phyloP scores from a whole-genome alignment of 2,113 vertebrate species.

The Suricata suricatta region DNA sequence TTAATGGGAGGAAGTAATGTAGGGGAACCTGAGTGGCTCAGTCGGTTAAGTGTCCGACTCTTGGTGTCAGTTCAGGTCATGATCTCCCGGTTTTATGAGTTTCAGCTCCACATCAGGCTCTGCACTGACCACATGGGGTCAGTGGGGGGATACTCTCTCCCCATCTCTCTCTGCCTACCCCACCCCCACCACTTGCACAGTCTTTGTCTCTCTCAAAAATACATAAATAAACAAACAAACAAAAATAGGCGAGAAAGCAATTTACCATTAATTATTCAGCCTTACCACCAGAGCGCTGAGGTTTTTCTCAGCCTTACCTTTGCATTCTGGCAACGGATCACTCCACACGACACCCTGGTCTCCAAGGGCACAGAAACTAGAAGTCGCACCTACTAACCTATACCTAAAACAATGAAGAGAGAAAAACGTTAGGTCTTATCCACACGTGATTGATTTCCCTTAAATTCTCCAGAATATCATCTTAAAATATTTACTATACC shows the following conservation, averaged over 20 bases:
- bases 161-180: too few relatives aligned
- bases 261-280: not conserved
- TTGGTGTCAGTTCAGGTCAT: too few relatives aligned
- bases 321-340: not conserved
- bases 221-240: too few relatives aligned
- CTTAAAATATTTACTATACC: not conserved
- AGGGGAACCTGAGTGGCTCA: too few relatives aligned
- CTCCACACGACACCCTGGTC: constrained; percentile 50
- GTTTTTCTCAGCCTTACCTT: constrained; percentile 51
- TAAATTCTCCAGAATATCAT: not conserved
- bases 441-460: rapidly evolving
- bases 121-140: too few relatives aligned
- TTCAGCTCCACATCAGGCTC: too few relatives aligned
- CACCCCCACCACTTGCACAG: too few relatives aligned
- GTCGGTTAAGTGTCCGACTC: too few relatives aligned
- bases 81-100: too few relatives aligned
- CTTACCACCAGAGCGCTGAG: not conserved
- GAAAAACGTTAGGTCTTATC: not conserved
- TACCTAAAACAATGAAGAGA: constrained; percentile 67
- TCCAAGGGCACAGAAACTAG: not conserved
- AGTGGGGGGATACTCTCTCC: too few relatives aligned
- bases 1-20: too few relatives aligned
- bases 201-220: too few relatives aligned
- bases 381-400: constrained; percentile 58
- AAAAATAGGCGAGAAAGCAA: not conserved